Conservation (phyloP, 2,888 invertebrate species). For the Digitonthophagus gazella region DNA sequence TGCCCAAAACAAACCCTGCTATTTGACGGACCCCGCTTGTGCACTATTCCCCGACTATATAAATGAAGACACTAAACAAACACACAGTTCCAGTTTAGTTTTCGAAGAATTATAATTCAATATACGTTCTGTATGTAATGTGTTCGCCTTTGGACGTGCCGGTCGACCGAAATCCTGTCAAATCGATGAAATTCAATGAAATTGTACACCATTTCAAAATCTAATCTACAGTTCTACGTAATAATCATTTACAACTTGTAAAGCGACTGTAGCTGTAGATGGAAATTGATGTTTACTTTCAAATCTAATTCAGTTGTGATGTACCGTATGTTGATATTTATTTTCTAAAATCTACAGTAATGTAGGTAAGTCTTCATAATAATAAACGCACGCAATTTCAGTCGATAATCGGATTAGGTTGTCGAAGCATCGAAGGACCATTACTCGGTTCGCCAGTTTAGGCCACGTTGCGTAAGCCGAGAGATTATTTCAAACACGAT, state of each 20-base stretch:
- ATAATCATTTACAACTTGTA: too few species aligned
- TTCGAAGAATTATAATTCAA: not conserved
- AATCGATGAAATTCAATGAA: not conserved
- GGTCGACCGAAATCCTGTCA: not conserved
- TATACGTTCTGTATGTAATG: not conserved
- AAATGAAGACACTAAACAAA: not conserved
- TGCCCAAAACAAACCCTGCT: not conserved
- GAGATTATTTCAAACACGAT: conserved; percentile 36
- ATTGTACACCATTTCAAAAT: not conserved
- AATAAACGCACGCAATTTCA: conserved; percentile 18
- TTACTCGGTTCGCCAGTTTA: conserved; percentile 35
- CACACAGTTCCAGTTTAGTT: not conserved
- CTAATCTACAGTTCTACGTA: too few species aligned
- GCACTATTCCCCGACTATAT: not conserved
- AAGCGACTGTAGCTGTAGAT: too few species aligned
- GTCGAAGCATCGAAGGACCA: conserved; percentile 33
- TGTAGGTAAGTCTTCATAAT: not conserved
- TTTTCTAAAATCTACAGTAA: too few species aligned
- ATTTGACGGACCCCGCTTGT: not conserved
- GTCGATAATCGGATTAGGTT: conserved; percentile 33
- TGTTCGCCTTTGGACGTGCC: not conserved
- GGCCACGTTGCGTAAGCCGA: conserved; percentile 34
- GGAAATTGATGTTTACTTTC: too few species aligned
- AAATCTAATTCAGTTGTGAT: too few species aligned
- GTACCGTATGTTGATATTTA: too few species aligned